Conservation (phyloP, 2,797 vertebrate species). For the Xerus rutilus region DNA sequence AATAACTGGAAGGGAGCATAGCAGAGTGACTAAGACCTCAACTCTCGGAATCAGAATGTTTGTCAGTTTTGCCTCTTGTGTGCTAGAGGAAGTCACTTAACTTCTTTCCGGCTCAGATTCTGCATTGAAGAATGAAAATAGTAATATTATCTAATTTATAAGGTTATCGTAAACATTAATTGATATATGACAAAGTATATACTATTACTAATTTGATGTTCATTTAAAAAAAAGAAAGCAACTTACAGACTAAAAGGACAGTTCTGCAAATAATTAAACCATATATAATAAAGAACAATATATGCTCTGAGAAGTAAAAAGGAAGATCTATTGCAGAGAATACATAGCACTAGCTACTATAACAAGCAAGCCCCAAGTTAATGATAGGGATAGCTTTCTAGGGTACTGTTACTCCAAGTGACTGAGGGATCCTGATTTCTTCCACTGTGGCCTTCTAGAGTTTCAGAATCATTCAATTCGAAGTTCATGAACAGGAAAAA, state of each 20-base stretch:
- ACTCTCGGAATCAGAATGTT: not conserved
- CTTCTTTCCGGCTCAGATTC: not conserved
- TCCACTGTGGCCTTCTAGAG: not conserved
- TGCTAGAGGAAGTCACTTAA: not conserved
- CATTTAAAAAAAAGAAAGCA: slow-evolving; percentile 11
- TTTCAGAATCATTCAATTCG: not conserved
- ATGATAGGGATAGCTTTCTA: not conserved
- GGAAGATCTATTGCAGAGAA: not conserved
- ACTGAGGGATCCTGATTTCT: not conserved
- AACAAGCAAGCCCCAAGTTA: not conserved
- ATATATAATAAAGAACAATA: not conserved
- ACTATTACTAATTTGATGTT: slow-evolving; percentile 3
- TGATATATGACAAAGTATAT: not conserved
- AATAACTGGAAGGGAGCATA: not conserved
- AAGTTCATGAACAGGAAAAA: not conserved
- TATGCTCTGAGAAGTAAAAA: not conserved
- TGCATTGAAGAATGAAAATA: not conserved
- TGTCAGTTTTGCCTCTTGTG: not conserved
- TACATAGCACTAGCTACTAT: not conserved
- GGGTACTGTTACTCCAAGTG: not conserved
- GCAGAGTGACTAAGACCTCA: not conserved
- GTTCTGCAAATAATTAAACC: not conserved
- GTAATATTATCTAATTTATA: not conserved
- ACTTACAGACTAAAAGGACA: not conserved
- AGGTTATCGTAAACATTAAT: not conserved